Base-by-base conservation (phyloP, 2,113 vertebrate genomes). In the Crotalus horridus region DNA sequence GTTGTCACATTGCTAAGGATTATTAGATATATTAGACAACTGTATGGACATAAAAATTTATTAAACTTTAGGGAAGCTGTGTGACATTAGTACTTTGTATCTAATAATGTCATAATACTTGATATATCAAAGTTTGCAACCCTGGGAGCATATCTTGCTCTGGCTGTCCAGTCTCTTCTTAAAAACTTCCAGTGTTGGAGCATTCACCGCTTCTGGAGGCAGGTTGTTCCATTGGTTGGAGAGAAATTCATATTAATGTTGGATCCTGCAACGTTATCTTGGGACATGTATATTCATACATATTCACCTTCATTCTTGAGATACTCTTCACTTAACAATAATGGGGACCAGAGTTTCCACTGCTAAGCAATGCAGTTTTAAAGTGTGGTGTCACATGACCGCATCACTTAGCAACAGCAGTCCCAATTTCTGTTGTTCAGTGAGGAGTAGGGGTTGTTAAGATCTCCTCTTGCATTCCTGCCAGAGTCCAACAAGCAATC, bases 11-110 rank as follows among this genome's bases (percentile, higher is more conserved):
- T n/a, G 3, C n/a, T 64, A 53, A 58, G 46, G 55, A 26, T 88
- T 92, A 54, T 43, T 93, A 64, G 48, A 89, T 89, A 81, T 33
- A 85, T 56, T 94, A 89, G 89, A 33, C 51, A 93, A 17, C 90
- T 93, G n/a, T 64, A 26, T 59, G 90, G 23, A 88, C 61, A 89
- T 56, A 48, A 85, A 26, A 85, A 33, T 46, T 0, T 93, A 93
- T 94, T 93, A 91, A 93, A 94, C 91, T 5, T 20, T 15, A 29
- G 89, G 24, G 90, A 89, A 93, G 85, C 21, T 48, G 43, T 87
- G 85, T 91, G 53, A 74, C 39, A 92, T 48, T 81, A 24, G 59
- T 21, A 11, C 6, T 91, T 39, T 69, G 5, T 90, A 61, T 69
- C 7, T 3, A 0, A 85, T 6, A 26, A 3, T 21, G 17, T 51